Base-by-base conservation (phyloP, 2,797 vertebrate genomes). In the Pygocentrus nattereri region DNA sequence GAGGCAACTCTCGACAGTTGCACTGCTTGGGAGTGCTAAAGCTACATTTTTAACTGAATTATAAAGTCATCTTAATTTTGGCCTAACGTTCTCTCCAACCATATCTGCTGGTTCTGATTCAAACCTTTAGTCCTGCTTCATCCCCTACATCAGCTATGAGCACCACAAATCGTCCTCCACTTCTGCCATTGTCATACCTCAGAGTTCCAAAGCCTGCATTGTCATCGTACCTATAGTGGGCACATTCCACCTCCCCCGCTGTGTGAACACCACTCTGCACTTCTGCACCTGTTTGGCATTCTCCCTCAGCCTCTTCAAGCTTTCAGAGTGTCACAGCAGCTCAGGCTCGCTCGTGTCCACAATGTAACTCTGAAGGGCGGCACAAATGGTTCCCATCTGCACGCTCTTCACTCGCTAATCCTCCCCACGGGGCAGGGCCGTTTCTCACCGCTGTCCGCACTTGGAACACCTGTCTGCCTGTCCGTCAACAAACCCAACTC, bases 401-500 rank as follows among this genome's bases (percentile, higher is more conserved):
- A 69, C 27, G 30, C n/a, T 59, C 52, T 49, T 73, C 30, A 5
- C 21, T 18, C 38, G 8, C 4, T 70, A 70, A 70, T 70, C 30
- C 44, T 18, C 4, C 15, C 74, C 52, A 64, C 23, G 68, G 64
- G 78, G 52, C 62, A 74, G 59, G 64, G 76, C 58, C 75, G 62
- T 64, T 78, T 80, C 74, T 69, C 38, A 67, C 18, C 44, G 73
- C 70, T 76, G 56, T 84, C 71, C n/a, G 34, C 67, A 74, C 52
- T 31, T 21, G 8, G 56, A 49, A 38, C 85, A 82, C 81, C 79
- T 81, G 83, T 58, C 75, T 62, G 47, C 62, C 78, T 74, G 82
- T 74, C 72, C 61, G 59, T 85, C 81, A 85, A 70, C 64, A 62
- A 49, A n/a, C 34, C 61, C 54, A 31, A 15, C 47, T 58, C 61